Base-by-base conservation (phyloP, 2,113 vertebrate species). In the Dendropsophus ebraccatus region DNA sequence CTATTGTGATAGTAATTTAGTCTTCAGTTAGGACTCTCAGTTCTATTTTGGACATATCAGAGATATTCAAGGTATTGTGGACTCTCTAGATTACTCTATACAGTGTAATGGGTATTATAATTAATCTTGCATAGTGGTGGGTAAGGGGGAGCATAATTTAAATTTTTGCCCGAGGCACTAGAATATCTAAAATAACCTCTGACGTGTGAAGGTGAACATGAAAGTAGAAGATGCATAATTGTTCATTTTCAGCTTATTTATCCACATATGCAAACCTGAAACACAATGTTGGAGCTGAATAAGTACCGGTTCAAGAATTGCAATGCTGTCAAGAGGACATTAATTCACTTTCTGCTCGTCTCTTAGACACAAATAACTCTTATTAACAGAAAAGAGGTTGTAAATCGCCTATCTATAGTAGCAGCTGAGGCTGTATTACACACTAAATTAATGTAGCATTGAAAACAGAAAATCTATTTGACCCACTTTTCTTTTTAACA, bases 361-460 rank as follows among this genome's bases (percentile, higher is more conserved):
- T 69, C 21, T 52, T 21, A 16, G 47, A 70, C 47, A 82, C 45
- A 50, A 69, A 67, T 70, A 82, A 70, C 62, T 41, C 77, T 45
- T 80, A 69, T 70, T 82, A 70, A 50, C 60, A 69, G 80, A 23
- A 52, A 67, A 70, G n/a, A 50, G 60, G 23, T 70, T 82, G 60
- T 50, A 82, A 82, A 82, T 70, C 62, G n/a, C 62, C 60, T 82
- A 67, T 82, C 80, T 52, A n/a, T 50, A 35, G 62, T 50, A 49
- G 37, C 80, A 82, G 62, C 62, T 82, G 80, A 82, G 60, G 41
- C 80, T 82, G n/a, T 69, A 70, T 82, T 82, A 69, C 62, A 82
- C 62, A 82, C 80, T 82, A 67, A 67, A 82, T 82, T 82, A 82
- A 82, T 82, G 80, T 82, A 69, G 80, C 62, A 69, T 70, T 82